Base-by-base conservation (phyloP, 2,888 invertebrate genomes). In the Xanthia icteritia region DNA sequence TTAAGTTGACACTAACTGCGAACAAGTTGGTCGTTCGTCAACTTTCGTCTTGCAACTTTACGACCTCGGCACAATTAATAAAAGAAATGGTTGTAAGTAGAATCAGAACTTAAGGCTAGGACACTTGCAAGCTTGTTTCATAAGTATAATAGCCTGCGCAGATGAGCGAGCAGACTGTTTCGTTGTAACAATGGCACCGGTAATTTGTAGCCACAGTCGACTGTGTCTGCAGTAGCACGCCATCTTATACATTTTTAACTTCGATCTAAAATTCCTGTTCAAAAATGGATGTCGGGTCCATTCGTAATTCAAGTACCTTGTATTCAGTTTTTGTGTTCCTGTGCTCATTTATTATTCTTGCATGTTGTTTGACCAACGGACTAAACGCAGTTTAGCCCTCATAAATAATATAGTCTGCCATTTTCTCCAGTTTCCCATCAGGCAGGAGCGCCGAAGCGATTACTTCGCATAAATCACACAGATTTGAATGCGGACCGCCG, bases 391-490 rank as follows among this genome's bases (percentile, higher is more conserved):
- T 78, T 83, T 78, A 79, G 87, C 77, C 77, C 80, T 81, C 84
- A 87, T 87, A 87, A 88, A 88, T 87, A 88, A 87, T 84, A 81
- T 76, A 80, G 73, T 80, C 82, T 79, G 76, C 86, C 80, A 87
- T 88, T 87, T 88, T 88, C 87, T 88, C 81, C 76, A 83, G 83
- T 83, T 84, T 79, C 78, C 82, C 86, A 86, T 88, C 89, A 90
- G 89, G 84, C 85, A 88, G 86, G 86, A 89, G 83, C 89, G 86
- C 84, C 86, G 88, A 91, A 91, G 89, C 93, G 92, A 92, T 93
- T 90, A 91, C 91, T 92, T 89, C 91, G 92, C 93, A 94, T 94
- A 94, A 94, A 94, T 94, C 94, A 94, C 91, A 92, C 90, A 92
- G 93, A 93, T 94, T 94, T 92, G 93, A 93, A 94, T 94, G 91